These are phyloP conservation scores for Acanthurus tractus DNA, from an alignment of 2,797 vertebrate genomes.

Conservation along the genomic window DNA sequence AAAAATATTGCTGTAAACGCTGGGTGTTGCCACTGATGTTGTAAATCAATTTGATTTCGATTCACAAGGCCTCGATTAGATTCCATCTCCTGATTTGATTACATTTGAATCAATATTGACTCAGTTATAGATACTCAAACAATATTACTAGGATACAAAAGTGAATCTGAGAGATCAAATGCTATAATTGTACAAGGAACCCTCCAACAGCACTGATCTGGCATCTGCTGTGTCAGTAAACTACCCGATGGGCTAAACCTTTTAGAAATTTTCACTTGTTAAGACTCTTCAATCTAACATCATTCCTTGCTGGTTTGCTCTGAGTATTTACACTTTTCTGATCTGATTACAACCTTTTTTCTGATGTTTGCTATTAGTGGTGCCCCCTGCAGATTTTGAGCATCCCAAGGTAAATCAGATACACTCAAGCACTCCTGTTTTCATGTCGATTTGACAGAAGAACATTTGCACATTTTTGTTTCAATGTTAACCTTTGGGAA, in stretches of 20 bases:
- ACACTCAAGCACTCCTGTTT: conserved; percentile 3
- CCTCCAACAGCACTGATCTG: no score
- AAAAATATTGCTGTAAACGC: no score
- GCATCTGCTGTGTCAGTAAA: not conserved
- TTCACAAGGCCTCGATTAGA: no score
- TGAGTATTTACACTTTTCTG: conserved; percentile 21
- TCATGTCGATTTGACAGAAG: conserved; percentile 19
- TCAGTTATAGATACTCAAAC: no score
- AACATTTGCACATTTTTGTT: conserved; percentile 19
- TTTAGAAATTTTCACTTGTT: not conserved
- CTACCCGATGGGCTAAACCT: not conserved
- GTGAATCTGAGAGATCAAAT: no score
- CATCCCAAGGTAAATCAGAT: conserved; percentile 39
- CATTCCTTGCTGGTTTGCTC: conserved; percentile 12
- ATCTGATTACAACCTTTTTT: conserved; percentile 24
- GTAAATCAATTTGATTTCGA: no score
- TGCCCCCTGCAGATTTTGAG: conserved; percentile 20
- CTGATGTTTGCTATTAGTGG: conserved; percentile 30
- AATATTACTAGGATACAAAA: no score
- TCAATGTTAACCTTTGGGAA: not conserved
- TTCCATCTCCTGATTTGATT: no score
- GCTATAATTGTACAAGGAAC: no score
- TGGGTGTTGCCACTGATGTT: no score
- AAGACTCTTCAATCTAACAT: not conserved
- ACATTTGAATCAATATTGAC: no score